phyloP scores from a whole-genome alignment of 2,113 vertebrate genomes.

The Sturnus vulgaris region DNA sequence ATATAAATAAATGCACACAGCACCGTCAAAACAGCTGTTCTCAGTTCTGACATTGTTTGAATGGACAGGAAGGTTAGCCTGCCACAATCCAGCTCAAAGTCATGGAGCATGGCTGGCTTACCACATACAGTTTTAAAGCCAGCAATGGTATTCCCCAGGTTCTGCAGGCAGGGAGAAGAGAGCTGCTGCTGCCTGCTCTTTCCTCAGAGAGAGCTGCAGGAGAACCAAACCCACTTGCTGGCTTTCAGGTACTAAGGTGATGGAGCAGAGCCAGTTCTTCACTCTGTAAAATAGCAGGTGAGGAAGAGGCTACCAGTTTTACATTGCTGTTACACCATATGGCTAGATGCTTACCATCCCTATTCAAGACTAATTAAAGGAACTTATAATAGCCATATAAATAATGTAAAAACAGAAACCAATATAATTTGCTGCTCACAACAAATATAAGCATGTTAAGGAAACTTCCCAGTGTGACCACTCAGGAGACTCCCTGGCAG shows the following conservation, averaged over 20 bases:
- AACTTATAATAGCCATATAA: neutral
- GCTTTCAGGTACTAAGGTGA: neutral
- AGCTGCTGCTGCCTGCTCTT: neutral
- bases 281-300: accelerated
- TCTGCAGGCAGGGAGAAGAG: neutral
- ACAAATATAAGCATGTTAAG: neutral
- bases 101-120: neutral
- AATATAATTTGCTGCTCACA: neutral
- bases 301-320: neutral
- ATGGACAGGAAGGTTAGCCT: neutral
- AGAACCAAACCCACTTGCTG: neutral
- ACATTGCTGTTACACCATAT: accelerated
- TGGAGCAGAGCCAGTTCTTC: neutral
- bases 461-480: neutral
- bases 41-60: neutral
- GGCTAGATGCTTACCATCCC: neutral
- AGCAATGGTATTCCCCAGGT: neutral
- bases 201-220: neutral
- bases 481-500: neutral
- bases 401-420: neutral
- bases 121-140: neutral
- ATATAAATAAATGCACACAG: neutral
- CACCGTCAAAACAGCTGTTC: neutral
- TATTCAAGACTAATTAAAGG: neutral
- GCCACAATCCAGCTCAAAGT: accelerated